Evolutionary conservation across 2,797 vertebrate genomes (phyloP).

Genomic region (Cryptoprocta ferox): DNA sequence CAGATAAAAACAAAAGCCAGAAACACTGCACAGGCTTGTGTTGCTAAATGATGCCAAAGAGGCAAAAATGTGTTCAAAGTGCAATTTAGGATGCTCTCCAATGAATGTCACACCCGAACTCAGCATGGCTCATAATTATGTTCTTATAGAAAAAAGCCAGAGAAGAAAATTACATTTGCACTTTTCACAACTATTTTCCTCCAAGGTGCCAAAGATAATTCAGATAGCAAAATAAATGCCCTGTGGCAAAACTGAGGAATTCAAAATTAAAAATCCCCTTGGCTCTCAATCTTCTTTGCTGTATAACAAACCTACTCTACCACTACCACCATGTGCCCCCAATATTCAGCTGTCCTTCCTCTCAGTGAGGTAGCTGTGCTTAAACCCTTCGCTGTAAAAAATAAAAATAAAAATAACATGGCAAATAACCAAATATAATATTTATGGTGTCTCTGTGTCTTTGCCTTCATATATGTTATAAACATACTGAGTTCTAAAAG

Average conservation of each 20-base stretch:
- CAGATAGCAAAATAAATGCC: conserved; percentile 6
- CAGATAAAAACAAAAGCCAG: conserved; percentile 1
- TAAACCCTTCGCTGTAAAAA: background rate
- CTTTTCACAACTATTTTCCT: conserved; percentile 53
- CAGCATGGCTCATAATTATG: conserved; percentile 57
- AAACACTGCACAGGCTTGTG: background rate
- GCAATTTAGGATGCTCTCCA: conserved; percentile 6
- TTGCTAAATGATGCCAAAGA: conserved; percentile 20
- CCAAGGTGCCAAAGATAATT: background rate
- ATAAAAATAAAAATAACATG: background rate
- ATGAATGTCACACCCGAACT: conserved; percentile 32
- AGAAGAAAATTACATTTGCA: conserved; percentile 60
- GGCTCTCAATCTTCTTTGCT: background rate
- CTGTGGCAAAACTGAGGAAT: background rate
- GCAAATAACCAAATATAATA: conserved; percentile 29
- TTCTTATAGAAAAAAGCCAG: conserved; percentile 56
- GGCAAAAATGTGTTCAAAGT: background rate
- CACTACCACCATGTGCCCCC: background rate
- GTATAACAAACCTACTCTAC: background rate
- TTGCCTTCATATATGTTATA: background rate
- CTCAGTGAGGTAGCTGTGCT: background rate
- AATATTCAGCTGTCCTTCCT: background rate
- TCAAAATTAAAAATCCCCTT: conserved; percentile 22
- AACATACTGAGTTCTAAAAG: conserved; percentile 41
- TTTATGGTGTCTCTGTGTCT: conserved; percentile 23